Conservation (phyloP, 2,113 vertebrate species). For the Eptatretus burgeri region DNA sequence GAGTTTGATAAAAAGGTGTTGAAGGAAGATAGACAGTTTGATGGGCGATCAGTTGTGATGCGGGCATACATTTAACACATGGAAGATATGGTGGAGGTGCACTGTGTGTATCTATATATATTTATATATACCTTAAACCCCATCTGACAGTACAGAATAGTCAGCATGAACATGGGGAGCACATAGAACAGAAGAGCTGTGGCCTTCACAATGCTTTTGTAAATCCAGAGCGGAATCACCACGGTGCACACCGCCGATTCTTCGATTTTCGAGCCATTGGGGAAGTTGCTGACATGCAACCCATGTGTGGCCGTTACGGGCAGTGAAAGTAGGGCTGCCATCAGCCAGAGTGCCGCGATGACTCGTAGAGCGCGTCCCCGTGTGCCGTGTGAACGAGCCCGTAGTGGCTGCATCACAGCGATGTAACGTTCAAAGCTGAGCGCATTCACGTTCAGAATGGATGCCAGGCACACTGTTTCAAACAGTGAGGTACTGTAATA, state of each 20-base stretch:
- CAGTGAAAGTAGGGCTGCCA: background rate
- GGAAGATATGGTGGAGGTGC: too few species aligned
- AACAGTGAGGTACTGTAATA: background rate
- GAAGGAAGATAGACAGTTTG: too few species aligned
- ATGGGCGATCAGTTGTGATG: too few species aligned
- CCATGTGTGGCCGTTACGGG: background rate
- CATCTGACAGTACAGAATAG: background rate
- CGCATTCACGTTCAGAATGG: background rate
- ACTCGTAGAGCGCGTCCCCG: background rate
- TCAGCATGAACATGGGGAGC: slow-evolving; percentile 6
- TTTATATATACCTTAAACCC: slow-evolving; percentile 17
- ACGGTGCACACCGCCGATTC: slow-evolving; percentile 4
- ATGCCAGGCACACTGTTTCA: slow-evolving; percentile 3
- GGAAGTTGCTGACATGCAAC: background rate
- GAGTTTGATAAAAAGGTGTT: too few species aligned
- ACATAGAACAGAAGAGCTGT: slow-evolving; percentile 3
- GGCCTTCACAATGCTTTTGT: background rate
- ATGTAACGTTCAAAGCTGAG: background rate
- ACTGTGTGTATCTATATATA: background rate
- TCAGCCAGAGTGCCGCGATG: slow-evolving; percentile 1
- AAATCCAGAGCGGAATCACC: background rate
- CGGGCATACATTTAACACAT: too few species aligned
- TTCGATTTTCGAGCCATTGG: background rate
- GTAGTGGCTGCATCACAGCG: background rate
- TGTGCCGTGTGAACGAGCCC: background rate